Conservation (phyloP, 1,140 invertebrate species). For the Drosophila aff. region DNA sequence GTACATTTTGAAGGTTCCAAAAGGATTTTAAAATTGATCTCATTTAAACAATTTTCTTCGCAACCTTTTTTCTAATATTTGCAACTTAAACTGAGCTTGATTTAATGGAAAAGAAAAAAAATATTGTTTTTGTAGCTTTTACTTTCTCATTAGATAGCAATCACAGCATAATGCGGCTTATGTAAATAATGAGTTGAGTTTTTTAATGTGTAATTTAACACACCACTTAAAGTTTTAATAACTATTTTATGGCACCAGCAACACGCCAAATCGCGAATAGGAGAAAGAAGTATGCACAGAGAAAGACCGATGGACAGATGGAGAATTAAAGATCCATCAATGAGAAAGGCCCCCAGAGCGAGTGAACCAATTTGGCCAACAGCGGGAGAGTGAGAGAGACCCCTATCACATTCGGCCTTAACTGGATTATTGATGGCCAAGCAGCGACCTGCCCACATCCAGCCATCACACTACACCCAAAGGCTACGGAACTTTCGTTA, state of each 20-base stretch:
- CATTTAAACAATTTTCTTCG: too few species aligned
- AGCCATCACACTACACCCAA: constrained; percentile 11
- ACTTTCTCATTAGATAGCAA: constrained; percentile 9
- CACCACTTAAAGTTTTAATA: constrained; percentile 52
- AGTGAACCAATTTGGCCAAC: constrained; percentile 23
- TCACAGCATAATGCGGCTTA: constrained; percentile 32
- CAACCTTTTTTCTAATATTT: background rate
- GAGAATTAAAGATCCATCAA: constrained; percentile 27
- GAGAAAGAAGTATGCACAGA: constrained; percentile 13
- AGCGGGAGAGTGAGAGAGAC: background rate
- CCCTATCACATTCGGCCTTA: constrained; percentile 23
- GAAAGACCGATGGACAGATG: constrained; percentile 23
- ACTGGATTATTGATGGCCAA: constrained; percentile 45
- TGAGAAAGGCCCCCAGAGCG: constrained; percentile 25
- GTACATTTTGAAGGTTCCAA: too few species aligned
- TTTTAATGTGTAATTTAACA: constrained; percentile 37
- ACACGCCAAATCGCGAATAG: background rate
- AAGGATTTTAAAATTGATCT: too few species aligned
- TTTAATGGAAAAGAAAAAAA: background rate
- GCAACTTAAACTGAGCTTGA: background rate
- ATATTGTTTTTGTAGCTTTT: constrained; percentile 1
- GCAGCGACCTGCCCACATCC: constrained; percentile 30
- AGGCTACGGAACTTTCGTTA: constrained; percentile 37
- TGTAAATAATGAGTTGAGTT: constrained; percentile 36
- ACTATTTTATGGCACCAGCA: constrained; percentile 43